phyloP scores from a whole-genome alignment of 2,797 vertebrate species.

The Garrulus glandarius region DNA sequence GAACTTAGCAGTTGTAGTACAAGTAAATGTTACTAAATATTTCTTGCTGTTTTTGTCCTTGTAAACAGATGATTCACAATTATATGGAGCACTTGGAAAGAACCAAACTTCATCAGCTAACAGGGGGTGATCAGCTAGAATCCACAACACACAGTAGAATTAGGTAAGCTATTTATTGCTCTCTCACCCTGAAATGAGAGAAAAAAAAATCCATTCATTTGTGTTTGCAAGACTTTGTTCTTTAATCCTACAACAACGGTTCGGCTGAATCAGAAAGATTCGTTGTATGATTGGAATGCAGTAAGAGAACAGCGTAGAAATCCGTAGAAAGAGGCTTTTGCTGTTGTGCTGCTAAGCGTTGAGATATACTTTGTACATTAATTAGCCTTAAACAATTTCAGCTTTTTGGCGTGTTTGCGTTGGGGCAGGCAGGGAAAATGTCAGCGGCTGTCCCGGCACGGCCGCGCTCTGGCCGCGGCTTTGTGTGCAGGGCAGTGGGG shows the following conservation, averaged over 20 bases:
- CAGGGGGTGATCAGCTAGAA: conserved; percentile 83
- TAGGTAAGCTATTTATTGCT: conserved; percentile 81
- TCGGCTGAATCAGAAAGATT: conserved; percentile 57
- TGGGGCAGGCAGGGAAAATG: neutral
- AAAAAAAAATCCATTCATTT: conserved; percentile 48
- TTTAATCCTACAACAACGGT: conserved; percentile 71
- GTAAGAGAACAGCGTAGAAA: conserved; percentile 47
- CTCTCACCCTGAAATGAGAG: conserved; percentile 57
- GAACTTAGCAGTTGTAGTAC: neutral
- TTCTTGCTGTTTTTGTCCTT: conserved; percentile 33
- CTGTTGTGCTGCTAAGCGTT: neutral
- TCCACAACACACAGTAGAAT: conserved; percentile 76
- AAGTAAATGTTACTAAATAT: neutral
- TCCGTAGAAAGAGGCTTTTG: neutral
- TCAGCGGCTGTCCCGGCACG: neutral
- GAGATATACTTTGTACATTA: neutral
- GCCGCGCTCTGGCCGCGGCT: neutral
- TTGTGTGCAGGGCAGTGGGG: neutral
- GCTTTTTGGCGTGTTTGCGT: neutral
- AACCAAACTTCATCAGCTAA: conserved; percentile 89
- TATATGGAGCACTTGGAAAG: conserved; percentile 99
- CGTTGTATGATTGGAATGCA: conserved; percentile 60
- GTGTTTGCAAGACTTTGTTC: conserved; percentile 59
- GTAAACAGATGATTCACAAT: conserved; percentile 96
- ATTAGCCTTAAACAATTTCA: neutral